A percentile compares a stretch with the other conserved stretches of the same genome.
Conservation (phyloP, 2,797 vertebrate genomes). For the Danio aesculapii region DNA sequence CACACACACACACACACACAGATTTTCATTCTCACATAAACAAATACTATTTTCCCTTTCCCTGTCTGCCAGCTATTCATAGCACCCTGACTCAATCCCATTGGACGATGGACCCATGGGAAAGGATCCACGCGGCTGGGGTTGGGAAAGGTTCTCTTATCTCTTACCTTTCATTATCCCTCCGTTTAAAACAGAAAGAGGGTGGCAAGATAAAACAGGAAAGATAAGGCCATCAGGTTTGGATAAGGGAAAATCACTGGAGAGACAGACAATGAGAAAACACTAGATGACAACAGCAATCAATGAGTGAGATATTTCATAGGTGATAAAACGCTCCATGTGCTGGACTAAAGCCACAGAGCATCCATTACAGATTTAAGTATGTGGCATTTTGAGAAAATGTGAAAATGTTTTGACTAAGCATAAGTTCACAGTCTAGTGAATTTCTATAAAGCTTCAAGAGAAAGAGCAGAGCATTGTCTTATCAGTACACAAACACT, state of each 20-base stretch:
- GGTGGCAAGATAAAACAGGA: constrained; percentile 21
- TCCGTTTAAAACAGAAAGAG: constrained; percentile 26
- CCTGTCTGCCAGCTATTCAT: constrained; percentile 42
- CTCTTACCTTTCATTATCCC: constrained; percentile 11
- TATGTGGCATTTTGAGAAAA: not conserved
- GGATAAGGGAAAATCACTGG: constrained; percentile 8
- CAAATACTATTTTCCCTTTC: constrained; percentile 26
- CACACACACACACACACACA: not conserved
- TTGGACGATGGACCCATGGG: constrained; percentile 35
- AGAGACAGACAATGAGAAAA: not conserved
- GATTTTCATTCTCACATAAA: constrained; percentile 41
- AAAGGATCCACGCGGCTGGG: not conserved
- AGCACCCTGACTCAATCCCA: constrained; percentile 21
- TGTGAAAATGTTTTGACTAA: constrained; percentile 18
- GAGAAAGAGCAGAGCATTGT: constrained; percentile 1
- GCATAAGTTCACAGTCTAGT: constrained; percentile 11
- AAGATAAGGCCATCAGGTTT: constrained; percentile 30
- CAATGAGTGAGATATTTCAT: not conserved
- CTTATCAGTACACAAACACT: constrained; percentile 3
- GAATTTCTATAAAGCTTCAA: constrained; percentile 3
- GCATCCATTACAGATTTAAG: not conserved
- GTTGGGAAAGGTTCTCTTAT: constrained; percentile 26
- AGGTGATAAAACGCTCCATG: not conserved
- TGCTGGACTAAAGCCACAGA: not conserved
- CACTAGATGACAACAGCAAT: constrained; percentile 4